Percentiles rank a stretch among this genome's conserved stretches.
Conservation (phyloP, 2,888 invertebrate genomes). For the Ectropis crepuscularia region DNA sequence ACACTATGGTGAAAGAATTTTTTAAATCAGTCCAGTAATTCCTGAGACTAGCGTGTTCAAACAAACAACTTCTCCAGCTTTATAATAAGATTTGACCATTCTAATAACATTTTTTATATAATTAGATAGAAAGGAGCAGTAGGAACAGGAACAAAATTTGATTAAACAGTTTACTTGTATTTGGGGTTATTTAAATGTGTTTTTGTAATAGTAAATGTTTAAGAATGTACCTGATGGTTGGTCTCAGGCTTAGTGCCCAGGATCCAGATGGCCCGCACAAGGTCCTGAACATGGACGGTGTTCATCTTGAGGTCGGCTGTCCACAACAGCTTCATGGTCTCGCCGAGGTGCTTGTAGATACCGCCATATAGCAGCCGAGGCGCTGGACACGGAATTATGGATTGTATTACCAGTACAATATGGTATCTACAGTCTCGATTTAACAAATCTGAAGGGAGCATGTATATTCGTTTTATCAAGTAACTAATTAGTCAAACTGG, state of each 20-base stretch:
- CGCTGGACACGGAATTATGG: conserved; percentile 76
- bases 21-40: too few relatives aligned
- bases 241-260: conserved; percentile 84
- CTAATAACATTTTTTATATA: too few relatives aligned
- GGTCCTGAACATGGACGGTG: conserved; percentile 94
- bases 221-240: conserved; percentile 55
- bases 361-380: conserved; percentile 94
- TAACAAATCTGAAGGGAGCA: background rate
- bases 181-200: background rate
- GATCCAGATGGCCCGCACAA: conserved; percentile 93
- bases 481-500: too few relatives aligned
- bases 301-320: conserved; percentile 92
- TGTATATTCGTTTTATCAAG: too few relatives aligned
- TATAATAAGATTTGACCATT: too few relatives aligned
- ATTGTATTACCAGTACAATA: background rate
- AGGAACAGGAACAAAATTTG: too few relatives aligned
- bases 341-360: conserved; percentile 93
- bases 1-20: too few relatives aligned
- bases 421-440: background rate
- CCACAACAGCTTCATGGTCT: conserved; percentile 97
- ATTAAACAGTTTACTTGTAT: too few relatives aligned
- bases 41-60: too few relatives aligned
- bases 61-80: too few relatives aligned
- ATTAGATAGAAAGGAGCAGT: too few relatives aligned
- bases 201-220: background rate